Base-by-base conservation (phyloP, 1,140 invertebrate genomes). In the Ruditapes philippinarum region DNA sequence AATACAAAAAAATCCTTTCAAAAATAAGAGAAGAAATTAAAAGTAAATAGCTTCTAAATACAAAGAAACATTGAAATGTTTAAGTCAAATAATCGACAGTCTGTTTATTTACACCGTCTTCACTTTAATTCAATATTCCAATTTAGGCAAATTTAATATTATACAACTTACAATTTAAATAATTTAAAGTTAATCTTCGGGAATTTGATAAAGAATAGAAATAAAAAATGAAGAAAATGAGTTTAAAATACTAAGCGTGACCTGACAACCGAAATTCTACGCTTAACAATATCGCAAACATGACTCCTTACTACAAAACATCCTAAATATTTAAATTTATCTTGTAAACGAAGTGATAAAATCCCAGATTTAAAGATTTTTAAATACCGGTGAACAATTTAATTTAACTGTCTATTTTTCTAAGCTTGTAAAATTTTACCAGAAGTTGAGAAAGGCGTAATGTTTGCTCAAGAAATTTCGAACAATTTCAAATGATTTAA, bases 21-120 rank as follows among this genome's bases (percentile, higher is more conserved):
- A 62, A 62, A 57, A 82, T 82, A 57, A 36, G 33, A 14, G 38
- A 1, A 84, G 70, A 76, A 78, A 76, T 78, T 86, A 78, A 86
- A 76, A 76, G 70, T 86, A 86, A 86, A 86, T 86, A 86, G 36
- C 36, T 25, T 78, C 74, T 45, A 62, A 60, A 57, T 62, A n/a
- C 36, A 62, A 42, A 33, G 62, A 51, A 54, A 84, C 36, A 57
- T 65, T 22, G 31, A 62, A 65, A 65, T 36, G 22, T 33, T 57
- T n/a, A 42, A 81, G 51, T 65, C 79, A 81, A 81, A 81, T 33
- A 65, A 4, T 40, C 74, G 74, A 11, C 11, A 51, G 1, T 40
- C 9, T 70, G 38, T 38, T 36, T 38, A 70, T 70, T 38, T 70
- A 70, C 57, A 62, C 57, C 25, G 22, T 62, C 28, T 62, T n/a